phyloP scores from a whole-genome alignment of 2,113 vertebrate genomes.

The Etia nguti region DNA sequence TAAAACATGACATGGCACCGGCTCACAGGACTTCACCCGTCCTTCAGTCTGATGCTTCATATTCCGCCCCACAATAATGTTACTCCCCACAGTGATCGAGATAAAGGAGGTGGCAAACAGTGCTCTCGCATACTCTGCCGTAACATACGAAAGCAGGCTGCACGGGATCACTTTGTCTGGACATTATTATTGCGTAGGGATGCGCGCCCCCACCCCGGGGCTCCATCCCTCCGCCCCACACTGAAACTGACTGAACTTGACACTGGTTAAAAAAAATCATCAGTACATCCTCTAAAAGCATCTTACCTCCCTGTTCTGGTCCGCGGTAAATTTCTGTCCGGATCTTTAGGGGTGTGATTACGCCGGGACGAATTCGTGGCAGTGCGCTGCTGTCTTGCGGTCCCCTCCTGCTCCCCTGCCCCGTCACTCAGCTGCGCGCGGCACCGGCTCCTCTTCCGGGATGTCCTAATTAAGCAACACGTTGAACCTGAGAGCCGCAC shows the following conservation, averaged over 20 bases:
- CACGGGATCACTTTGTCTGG: not conserved
- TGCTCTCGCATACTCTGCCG: not conserved
- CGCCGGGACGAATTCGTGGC: not conserved
- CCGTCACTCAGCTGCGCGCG: conserved; percentile 73
- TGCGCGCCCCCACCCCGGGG: not conserved
- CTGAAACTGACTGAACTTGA: not conserved
- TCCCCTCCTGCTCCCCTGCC: conserved; percentile 30
- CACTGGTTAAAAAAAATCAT: not conserved
- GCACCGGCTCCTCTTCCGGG: conserved; percentile 78
- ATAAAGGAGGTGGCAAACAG: not conserved
- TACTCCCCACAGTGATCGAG: not conserved
- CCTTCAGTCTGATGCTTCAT: not conserved
- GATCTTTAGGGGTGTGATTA: conserved; percentile 10
- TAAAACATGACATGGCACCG: conserved; percentile 13
- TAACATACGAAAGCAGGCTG: not conserved
- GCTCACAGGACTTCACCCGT: conserved; percentile 1
- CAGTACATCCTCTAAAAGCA: not conserved
- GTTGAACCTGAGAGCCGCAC: conserved; percentile 58
- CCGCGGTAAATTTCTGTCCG: not conserved
- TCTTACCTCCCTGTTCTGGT: conserved; percentile 34
- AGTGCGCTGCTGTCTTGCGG: conserved; percentile 16
- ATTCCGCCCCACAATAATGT: not conserved
- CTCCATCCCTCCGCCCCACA: not conserved
- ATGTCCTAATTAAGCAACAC: conserved; percentile 87
- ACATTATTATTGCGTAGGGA: not conserved